Conservation (phyloP, 2,113 vertebrate genomes). For the Scortum barcoo region DNA sequence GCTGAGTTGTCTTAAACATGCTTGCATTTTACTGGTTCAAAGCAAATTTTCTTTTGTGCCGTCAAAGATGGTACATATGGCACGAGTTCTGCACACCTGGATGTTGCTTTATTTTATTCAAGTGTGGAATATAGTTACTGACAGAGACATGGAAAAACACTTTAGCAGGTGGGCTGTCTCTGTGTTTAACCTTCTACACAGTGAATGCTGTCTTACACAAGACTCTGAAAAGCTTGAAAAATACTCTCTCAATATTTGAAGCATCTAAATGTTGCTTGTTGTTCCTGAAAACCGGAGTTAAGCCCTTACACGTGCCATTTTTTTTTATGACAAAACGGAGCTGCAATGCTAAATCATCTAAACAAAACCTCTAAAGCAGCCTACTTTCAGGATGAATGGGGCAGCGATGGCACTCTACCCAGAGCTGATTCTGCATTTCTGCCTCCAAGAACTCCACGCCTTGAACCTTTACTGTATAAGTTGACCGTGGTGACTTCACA, state of each 20-base stretch:
- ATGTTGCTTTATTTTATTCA: background rate
- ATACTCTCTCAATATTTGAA: slow-evolving; percentile 25
- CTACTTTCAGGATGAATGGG: slow-evolving; percentile 13
- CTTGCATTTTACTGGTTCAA: background rate
- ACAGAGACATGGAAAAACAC: slow-evolving; percentile 50
- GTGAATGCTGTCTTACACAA: slow-evolving; percentile 2
- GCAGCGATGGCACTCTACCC: slow-evolving; percentile 24
- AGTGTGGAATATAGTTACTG: background rate
- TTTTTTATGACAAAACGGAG: background rate
- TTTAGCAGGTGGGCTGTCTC: background rate
- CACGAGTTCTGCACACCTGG: background rate
- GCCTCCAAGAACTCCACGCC: slow-evolving; percentile 11
- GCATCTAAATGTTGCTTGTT: background rate
- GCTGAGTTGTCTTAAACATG: background rate
- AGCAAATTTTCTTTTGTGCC: background rate
- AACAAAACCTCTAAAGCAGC: background rate
- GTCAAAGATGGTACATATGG: background rate
- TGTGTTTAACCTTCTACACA: slow-evolving; percentile 31
- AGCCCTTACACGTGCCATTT: background rate
- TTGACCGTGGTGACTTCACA: slow-evolving; percentile 71
- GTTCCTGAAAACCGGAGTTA: background rate
- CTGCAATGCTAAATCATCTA: background rate
- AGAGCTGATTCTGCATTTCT: slow-evolving; percentile 68
- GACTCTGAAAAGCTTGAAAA: slow-evolving; percentile 11
- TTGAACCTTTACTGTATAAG: slow-evolving; percentile 59